Percentiles rank a stretch among this genome's conserved stretches.
phyloP scores from a whole-genome alignment of 2,888 invertebrate species.

The Theretra japonica region DNA sequence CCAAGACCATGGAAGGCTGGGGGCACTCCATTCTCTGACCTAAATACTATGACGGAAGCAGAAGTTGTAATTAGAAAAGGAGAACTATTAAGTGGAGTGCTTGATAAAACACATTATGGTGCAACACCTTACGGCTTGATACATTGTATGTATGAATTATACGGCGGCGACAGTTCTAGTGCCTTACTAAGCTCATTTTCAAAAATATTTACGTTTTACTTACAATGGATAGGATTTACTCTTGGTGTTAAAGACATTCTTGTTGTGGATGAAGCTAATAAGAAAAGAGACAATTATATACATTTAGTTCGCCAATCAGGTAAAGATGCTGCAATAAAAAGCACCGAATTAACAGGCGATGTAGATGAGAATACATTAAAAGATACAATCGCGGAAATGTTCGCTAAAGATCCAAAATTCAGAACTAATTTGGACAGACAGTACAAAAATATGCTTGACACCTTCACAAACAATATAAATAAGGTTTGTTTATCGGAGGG shows the following conservation, averaged over 20 bases:
- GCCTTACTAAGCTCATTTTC: slow-evolving; percentile 94
- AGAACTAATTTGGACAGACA: slow-evolving; percentile 92
- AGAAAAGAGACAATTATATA: slow-evolving; percentile 88
- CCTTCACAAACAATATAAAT: slow-evolving; percentile 95
- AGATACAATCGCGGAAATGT: slow-evolving; percentile 88
- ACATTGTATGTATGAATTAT: slow-evolving; percentile 97
- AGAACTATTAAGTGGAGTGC: slow-evolving; percentile 94
- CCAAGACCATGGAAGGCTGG: slow-evolving; percentile 87
- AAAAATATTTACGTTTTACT: slow-evolving; percentile 94
- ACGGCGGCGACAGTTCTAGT: slow-evolving; percentile 94
- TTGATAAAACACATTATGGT: slow-evolving; percentile 99
- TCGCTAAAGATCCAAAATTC: slow-evolving; percentile 89
- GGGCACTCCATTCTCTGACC: slow-evolving; percentile 83
- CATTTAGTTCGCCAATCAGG: slow-evolving; percentile 87
- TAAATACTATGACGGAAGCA: slow-evolving; percentile 92
- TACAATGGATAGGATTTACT: slow-evolving; percentile 97
- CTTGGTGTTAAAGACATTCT: slow-evolving; percentile 98
- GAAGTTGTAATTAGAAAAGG: slow-evolving; percentile 95
- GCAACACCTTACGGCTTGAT: slow-evolving; percentile 97
- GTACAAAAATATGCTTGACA: slow-evolving; percentile 92
- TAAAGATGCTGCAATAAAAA: slow-evolving; percentile 86
- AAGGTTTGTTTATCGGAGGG: slow-evolving; percentile 93
- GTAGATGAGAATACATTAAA: slow-evolving; percentile 85
- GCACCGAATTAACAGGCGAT: slow-evolving; percentile 87
- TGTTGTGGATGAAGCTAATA: slow-evolving; percentile 89